Evolutionary conservation across 2,113 vertebrate species (phyloP), one percentile per base, ranked within the genome.

Genomic region (Hippolais icterina): DNA sequence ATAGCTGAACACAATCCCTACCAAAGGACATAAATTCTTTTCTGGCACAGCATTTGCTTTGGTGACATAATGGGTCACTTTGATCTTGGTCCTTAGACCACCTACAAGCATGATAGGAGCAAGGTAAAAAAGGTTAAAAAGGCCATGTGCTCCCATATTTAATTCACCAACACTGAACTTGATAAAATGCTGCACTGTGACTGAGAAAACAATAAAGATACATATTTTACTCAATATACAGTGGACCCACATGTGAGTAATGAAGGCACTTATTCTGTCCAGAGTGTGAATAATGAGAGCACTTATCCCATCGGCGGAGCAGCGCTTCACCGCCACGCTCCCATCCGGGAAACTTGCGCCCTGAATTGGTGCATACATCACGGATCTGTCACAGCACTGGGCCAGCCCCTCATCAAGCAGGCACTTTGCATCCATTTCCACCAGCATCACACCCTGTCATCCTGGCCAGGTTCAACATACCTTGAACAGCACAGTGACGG

Each of bases 241-340:
- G 46, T 47, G 75, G 83, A 37, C 69, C 7, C 53, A 50, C 33
- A 17, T 23, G 72, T 94, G 90, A 94, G 80, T 96, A 93, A 94
- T 94, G 69, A 85, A 76, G 47, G 90, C 79, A 94, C 83, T 97
- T 97, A 92, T 9, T 89, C 85, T 94, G 93, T 96, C 87, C 72
- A 31, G 52, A 49, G 33, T 12, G 74, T 97, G 95, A 97, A 44
- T 94, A 93, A 97, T 95, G 93, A 88, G 76, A 53, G 85, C 76
- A 94, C 76, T 96, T 95, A 95, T 68, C 74, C 87, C 63, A 54
- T 77, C 37, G 0, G 0, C 0, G 0, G 46, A 83, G 72, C 81
- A 53, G 37, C 0, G 5, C 52, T 70, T 70, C 60, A 23, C 39
- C 0, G 1, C 66, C 25, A n/a, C 0, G 0, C 29, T 84, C 71